Evolutionary conservation across 2,113 vertebrate genomes (phyloP).

Genomic region (Pollimyrus isidori): DNA sequence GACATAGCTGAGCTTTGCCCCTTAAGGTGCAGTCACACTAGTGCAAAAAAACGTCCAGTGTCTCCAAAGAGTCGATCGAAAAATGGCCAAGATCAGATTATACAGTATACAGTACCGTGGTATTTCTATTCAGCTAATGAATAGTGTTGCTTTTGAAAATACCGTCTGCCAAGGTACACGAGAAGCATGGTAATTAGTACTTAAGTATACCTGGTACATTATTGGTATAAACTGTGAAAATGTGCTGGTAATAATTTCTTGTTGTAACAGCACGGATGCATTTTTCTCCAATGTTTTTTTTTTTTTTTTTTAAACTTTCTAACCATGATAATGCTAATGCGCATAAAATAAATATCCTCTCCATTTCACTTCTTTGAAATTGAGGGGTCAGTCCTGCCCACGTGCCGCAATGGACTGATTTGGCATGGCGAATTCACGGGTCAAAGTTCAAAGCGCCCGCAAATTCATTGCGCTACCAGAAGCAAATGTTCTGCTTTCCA

Average conservation of each 20-base stretch:
- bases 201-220: background rate
- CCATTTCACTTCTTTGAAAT: background rate
- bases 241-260: background rate
- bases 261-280: background rate
- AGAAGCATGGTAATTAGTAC: too few relatives aligned
- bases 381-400: background rate
- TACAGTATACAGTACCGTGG: background rate
- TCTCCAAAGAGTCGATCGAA: background rate
- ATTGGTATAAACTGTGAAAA: background rate
- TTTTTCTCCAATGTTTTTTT: background rate
- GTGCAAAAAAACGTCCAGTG: background rate
- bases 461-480: background rate
- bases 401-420: background rate
- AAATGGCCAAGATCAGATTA: background rate
- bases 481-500: background rate
- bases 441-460: background rate
- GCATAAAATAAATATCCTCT: background rate
- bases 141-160: background rate
- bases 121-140: background rate
- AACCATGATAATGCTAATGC: background rate
- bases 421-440: background rate
- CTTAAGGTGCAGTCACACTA: background rate
- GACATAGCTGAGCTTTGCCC: background rate
- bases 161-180: background rate
- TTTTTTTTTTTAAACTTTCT: background rate